Evolutionary conservation across 2,113 vertebrate species (phyloP), one percentile per base, ranked within the genome.

Genomic region (Xyliphius kryptos): DNA sequence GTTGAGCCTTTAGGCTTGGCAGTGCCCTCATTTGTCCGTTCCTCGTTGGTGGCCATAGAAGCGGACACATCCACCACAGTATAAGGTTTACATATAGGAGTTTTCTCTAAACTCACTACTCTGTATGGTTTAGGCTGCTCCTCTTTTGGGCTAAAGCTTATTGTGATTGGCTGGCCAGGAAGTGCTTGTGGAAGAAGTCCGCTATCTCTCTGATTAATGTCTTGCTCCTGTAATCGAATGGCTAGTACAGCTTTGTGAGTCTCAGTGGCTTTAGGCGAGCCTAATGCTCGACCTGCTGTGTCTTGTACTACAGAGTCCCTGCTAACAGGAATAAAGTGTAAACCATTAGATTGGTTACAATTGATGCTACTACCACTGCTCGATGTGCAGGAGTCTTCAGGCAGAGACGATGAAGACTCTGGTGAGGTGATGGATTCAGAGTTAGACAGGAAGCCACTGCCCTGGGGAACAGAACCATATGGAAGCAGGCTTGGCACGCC

Each of bases 41-140:
- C 85, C 2, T 93, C 90, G 41, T 87, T 86, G 81, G 81, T 87
- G 52, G 87, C 87, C 96, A 99, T 97, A 59, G 94, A 94, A 44
- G 95, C 95, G 1, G 96, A 99, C 64, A 99, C 96, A 41, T 99
- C 96, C 46, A 99, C 95, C 1, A 99, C 76, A 9, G 96, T 99
- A 40, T 99, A 99, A 3, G 96, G 95, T 73, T 97, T 98, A 77
- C 96, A 99, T 54, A 97, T 78, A 0, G 83, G 74, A 0, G 94
- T 92, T 69, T 97, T 96, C 56, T 98, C 95, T 60, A 98, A 87
- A 59, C 89, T 97, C 12, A 99, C 95, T 5, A 99, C 90, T 37
- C 96, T 87, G 75, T 99, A 99, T 2, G 96, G 96, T 74, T 92
- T 95, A 2, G 95, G 90, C 75, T 95, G 92, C 49, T 98, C 94